Percentiles rank a stretch among this genome's conserved stretches.
Evolutionary conservation across 2,797 vertebrate genomes (phyloP).

Genomic region (Ataeniobius toweri): DNA sequence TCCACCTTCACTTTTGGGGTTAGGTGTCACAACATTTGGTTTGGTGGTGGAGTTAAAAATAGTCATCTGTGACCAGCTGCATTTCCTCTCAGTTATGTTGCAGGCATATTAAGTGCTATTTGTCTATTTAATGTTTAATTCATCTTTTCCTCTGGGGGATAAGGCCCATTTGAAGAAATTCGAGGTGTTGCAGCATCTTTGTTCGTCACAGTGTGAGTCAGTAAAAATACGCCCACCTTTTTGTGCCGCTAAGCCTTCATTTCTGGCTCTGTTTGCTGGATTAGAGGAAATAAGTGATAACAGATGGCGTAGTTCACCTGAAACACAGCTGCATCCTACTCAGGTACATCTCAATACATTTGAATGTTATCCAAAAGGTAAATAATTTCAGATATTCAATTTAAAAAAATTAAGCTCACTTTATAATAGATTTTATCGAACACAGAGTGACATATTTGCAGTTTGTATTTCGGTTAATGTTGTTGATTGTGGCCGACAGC

Average conservation of each 20-base stretch:
- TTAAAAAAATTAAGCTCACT: neutral
- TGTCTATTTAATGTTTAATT: slow-evolving; percentile 13
- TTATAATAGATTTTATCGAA: neutral
- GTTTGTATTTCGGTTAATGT: neutral
- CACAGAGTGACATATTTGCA: neutral
- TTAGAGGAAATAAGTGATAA: slow-evolving; percentile 1
- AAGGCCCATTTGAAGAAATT: slow-evolving; percentile 4
- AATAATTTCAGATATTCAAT: neutral
- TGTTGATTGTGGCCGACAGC: neutral
- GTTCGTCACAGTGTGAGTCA: slow-evolving; percentile 41
- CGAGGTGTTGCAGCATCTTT: slow-evolving; percentile 8
- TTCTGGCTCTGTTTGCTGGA: slow-evolving; percentile 6
- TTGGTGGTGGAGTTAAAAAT: slow-evolving; percentile 18
- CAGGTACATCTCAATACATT: neutral
- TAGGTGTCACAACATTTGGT: slow-evolving; percentile 13
- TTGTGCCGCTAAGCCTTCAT: slow-evolving; percentile 10
- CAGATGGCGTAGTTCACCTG: neutral
- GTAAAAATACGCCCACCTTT: slow-evolving; percentile 27
- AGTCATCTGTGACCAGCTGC: neutral
- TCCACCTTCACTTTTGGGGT: slow-evolving; percentile 6
- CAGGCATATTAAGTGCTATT: neutral
- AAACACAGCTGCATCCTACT: neutral
- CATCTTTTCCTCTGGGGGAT: slow-evolving; percentile 28
- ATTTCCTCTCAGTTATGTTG: slow-evolving; percentile 20
- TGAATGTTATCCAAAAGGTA: neutral